Percentiles rank a stretch among this genome's conserved stretches.
These are phyloP conservation scores for Malurus elegans DNA, from an alignment of 2,113 vertebrate genomes.

Conservation along the genomic window DNA sequence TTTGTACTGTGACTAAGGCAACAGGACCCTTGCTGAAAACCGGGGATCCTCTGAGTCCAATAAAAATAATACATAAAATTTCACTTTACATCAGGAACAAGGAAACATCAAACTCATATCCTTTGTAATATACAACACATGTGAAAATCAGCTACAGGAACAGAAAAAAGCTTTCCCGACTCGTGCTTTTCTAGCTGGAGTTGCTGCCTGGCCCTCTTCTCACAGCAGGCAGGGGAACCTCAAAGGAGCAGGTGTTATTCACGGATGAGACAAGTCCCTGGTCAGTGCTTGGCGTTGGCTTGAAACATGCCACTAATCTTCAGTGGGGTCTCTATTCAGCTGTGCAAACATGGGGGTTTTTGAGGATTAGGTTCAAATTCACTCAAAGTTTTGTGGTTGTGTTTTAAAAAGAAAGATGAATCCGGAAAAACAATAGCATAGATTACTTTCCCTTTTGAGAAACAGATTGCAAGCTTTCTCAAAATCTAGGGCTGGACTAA, in stretches of 20 bases:
- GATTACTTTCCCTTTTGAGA: constrained; percentile 8
- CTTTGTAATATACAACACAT: constrained; percentile 11
- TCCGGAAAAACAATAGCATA: background rate
- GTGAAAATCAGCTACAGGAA: constrained; percentile 4
- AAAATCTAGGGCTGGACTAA: background rate
- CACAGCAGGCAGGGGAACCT: constrained; percentile 12
- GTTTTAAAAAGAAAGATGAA: constrained; percentile 35
- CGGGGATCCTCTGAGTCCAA: background rate
- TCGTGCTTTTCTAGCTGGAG: background rate
- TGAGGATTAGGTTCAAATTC: constrained; percentile 47
- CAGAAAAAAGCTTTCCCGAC: background rate
- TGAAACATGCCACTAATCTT: constrained; percentile 28
- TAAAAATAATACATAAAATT: background rate
- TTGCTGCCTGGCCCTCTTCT: background rate
- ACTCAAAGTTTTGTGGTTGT: background rate
- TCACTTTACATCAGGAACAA: background rate
- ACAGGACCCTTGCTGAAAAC: background rate
- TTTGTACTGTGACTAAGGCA: background rate
- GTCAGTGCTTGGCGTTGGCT: background rate
- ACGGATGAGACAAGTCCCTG: background rate
- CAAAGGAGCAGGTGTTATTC: constrained; percentile 45
- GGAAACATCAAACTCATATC: background rate
- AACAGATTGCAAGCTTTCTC: background rate
- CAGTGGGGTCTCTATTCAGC: constrained; percentile 29
- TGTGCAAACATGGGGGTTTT: constrained; percentile 41